A percentile compares a stretch with the other conserved stretches of the same genome.
phyloP scores from a whole-genome alignment of 2,888 invertebrate genomes.

The Halictus quadricinctus region DNA sequence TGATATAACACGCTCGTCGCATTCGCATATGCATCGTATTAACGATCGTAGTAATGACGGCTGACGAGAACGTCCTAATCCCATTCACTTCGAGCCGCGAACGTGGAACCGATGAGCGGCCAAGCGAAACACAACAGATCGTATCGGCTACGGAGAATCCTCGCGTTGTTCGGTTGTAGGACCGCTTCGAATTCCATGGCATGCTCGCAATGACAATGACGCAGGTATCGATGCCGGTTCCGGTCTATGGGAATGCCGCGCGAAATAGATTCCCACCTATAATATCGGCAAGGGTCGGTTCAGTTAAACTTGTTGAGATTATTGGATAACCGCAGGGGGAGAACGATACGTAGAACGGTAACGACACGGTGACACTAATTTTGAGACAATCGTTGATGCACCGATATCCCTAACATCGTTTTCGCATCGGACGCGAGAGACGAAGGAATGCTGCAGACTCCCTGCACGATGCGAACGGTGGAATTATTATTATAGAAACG shows the following conservation, averaged over 20 bases:
- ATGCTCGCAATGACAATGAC: background rate
- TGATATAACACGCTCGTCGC: slow-evolving; percentile 5
- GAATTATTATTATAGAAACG: background rate
- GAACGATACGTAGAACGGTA: background rate
- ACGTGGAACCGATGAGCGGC: slow-evolving; percentile 28
- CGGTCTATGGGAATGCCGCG: background rate
- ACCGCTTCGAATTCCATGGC: background rate
- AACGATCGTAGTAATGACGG: slow-evolving; percentile 29
- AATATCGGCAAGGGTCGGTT: slow-evolving; percentile 27
- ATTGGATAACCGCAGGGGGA: slow-evolving; percentile 21
- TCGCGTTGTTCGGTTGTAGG: background rate
- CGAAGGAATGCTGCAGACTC: background rate
- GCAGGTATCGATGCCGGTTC: background rate
- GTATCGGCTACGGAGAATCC: background rate
- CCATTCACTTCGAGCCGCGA: slow-evolving; percentile 24
- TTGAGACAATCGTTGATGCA: background rate
- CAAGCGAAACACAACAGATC: slow-evolving; percentile 13
- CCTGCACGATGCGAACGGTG: background rate
- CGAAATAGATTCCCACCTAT: slow-evolving; percentile 4
- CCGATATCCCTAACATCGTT: background rate
- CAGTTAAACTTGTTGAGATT: slow-evolving; percentile 10
- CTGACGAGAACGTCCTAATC: slow-evolving; percentile 28
- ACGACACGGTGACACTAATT: slow-evolving; percentile 15
- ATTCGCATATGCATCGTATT: background rate
- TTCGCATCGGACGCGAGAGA: background rate